Evolutionary conservation across 53 echinoderm and acorn worm species (phyloP), one percentile per base, ranked within the genome.

Genomic region (Zoroaster sp.): DNA sequence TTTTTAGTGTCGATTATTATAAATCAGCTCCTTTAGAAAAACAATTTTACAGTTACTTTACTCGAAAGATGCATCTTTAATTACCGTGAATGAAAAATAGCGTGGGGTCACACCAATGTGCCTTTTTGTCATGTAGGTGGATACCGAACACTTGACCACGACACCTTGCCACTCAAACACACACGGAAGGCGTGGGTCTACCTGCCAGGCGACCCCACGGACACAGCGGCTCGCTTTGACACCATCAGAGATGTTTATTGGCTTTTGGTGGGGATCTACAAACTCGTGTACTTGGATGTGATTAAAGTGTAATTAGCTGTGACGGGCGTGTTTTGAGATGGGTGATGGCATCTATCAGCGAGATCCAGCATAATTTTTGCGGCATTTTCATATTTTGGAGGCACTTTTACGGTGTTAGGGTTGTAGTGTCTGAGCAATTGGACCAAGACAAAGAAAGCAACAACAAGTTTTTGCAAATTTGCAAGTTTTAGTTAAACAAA

Each of bases 241-340:
- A 68, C 82, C 66, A 21, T 55, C 35, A 67, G 42, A 10, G 33
- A 36, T 82, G 68, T 82, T 82, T 82, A 44, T 82, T 82, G 68
- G 82, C 66, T 35, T 82, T 82, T 25, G 82, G 44, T 67, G 66
- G 68, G 67, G 30, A 43, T 66, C 82, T 23, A 82, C 68, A 82
- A 82, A 82, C 65, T 68, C 82, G 12, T 82, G 82, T 82, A 82
- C 49, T 85, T 85, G 52, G 46, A 71, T 66, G 85, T 85, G 85
- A 85, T 85, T 85, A 85, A 85, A 85, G 37, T 69, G 85, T 69
- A 85, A 85, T 85, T 85, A 85, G 46, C 85, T 85, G 47, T 71
- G 71, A 85, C 85, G 35, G 42, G 42, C 6, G 67, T 44, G 67
- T 68, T 67, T 68, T 42, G 37, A 44, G 83, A 20, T 35, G 43